Percentiles rank a stretch among this genome's conserved stretches.
These are phyloP conservation scores for Drosophila repletoides DNA, from an alignment of 1,140 invertebrate species.

Conservation along the genomic window DNA sequence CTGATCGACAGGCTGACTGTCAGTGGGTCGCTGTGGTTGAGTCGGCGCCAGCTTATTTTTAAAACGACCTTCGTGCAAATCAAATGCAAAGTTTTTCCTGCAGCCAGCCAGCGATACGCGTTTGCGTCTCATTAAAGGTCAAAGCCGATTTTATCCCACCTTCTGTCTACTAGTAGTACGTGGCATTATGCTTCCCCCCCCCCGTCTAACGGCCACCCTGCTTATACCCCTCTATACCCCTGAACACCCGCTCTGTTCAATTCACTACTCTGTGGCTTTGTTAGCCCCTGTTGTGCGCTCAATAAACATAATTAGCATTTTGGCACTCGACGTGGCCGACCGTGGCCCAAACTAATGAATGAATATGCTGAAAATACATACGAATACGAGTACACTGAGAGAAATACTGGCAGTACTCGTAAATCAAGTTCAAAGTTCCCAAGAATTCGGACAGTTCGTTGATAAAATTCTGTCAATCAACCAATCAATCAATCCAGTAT, in stretches of 20 bases:
- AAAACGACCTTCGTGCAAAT: slow-evolving; percentile 76
- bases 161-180: slow-evolving; percentile 23
- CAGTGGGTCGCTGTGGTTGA: slow-evolving; percentile 20
- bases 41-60: slow-evolving; percentile 59
- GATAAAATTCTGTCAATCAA: no score
- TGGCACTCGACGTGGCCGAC: slow-evolving; percentile 66
- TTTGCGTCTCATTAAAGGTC: slow-evolving; percentile 71
- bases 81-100: slow-evolving; percentile 66
- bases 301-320: slow-evolving; percentile 80
- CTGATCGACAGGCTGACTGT: slow-evolving; percentile 53
- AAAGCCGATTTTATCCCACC: slow-evolving; percentile 61
- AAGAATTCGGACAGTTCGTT: no score
- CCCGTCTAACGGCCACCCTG: neutral
- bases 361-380: slow-evolving; percentile 56
- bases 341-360: slow-evolving; percentile 58
- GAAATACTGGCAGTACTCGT: no score
- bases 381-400: no score
- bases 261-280: slow-evolving; percentile 20
- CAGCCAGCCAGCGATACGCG: slow-evolving; percentile 56
- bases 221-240: neutral
- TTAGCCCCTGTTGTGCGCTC: slow-evolving; percentile 51
- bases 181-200: slow-evolving; percentile 3
- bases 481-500: no score
- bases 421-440: no score
- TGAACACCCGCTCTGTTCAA: slow-evolving; percentile 7